These are phyloP conservation scores for Protophormia terraenovae DNA, from an alignment of 2,888 invertebrate species.

Conservation along the genomic window DNA sequence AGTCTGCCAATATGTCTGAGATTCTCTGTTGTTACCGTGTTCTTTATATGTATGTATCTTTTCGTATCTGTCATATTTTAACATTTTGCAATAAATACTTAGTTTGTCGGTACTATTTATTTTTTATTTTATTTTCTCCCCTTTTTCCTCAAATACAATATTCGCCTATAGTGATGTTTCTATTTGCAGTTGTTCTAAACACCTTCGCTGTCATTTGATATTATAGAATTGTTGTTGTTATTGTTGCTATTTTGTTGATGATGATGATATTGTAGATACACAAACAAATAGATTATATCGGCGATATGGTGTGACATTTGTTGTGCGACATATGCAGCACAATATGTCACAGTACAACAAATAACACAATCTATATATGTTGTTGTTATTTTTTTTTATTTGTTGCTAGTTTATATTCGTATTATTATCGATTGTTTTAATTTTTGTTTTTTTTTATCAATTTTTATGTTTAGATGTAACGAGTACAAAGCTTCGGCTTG, in stretches of 20 bases:
- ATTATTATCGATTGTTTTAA: conserved; percentile 50
- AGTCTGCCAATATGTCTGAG: conserved; percentile 44
- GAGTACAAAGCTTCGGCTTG: conserved; percentile 63
- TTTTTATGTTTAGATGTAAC: conserved; percentile 35
- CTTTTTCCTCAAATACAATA: background rate
- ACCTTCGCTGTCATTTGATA: conserved; percentile 59
- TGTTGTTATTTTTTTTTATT: conserved; percentile 1
- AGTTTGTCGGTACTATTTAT: conserved; percentile 26
- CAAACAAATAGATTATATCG: conserved; percentile 74
- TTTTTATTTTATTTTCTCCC: background rate
- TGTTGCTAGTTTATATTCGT: conserved; percentile 29
- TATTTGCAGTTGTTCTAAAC: conserved; percentile 21
- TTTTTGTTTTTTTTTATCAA: conserved; percentile 46
- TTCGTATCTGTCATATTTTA: background rate
- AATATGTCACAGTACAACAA: conserved; percentile 47
- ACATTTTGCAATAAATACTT: conserved; percentile 41
- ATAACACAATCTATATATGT: conserved; percentile 11
- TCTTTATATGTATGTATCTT: background rate
- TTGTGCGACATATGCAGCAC: conserved; percentile 59
- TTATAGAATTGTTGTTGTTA: conserved; percentile 27
- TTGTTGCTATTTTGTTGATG: conserved; percentile 13
- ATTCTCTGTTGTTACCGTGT: background rate
- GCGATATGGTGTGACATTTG: conserved; percentile 66
- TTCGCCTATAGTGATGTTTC: background rate
- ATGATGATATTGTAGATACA: conserved; percentile 68